These are phyloP conservation scores for Mayetiola destructor DNA, from an alignment of 2,888 invertebrate genomes.

Conservation along the genomic window DNA sequence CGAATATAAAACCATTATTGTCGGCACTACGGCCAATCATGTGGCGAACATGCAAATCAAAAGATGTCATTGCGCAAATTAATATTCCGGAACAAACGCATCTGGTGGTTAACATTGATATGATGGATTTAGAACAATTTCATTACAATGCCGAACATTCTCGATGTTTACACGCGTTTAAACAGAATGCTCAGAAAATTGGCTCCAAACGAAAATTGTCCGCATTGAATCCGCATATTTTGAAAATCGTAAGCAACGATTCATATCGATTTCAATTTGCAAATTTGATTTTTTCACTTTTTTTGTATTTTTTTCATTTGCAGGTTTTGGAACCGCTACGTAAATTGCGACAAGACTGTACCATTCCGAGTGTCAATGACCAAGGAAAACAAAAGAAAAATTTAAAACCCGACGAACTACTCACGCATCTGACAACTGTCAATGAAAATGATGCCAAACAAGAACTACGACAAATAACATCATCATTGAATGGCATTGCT, in stretches of 20 bases:
- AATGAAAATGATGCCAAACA: conserved; percentile 47
- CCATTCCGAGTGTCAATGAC: conserved; percentile 49
- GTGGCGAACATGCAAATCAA: conserved; percentile 56
- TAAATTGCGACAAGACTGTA: conserved; percentile 53
- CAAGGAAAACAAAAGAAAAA: conserved; percentile 39
- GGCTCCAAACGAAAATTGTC: conserved; percentile 35
- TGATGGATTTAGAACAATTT: conserved; percentile 58
- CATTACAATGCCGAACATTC: conserved; percentile 52
- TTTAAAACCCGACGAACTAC: conserved; percentile 47
- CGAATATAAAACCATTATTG: conserved; percentile 27
- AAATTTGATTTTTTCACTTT: background rate
- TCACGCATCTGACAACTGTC: conserved; percentile 48
- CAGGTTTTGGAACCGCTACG: conserved; percentile 46
- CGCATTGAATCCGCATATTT: conserved; percentile 34
- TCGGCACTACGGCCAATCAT: conserved; percentile 41
- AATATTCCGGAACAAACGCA: conserved; percentile 49
- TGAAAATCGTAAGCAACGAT: conserved; percentile 30
- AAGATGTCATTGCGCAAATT: conserved; percentile 47
- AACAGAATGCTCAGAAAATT: conserved; percentile 34
- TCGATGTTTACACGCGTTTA: conserved; percentile 37
- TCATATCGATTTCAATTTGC: background rate
- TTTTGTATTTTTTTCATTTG: background rate
- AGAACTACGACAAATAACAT: conserved; percentile 44
- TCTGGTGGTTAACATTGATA: conserved; percentile 42
- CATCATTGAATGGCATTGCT: conserved; percentile 51